Evolutionary conservation across 1,140 invertebrate species (phyloP), one percentile per base, ranked within the genome.

Genomic region (Hesperophylax magnus): DNA sequence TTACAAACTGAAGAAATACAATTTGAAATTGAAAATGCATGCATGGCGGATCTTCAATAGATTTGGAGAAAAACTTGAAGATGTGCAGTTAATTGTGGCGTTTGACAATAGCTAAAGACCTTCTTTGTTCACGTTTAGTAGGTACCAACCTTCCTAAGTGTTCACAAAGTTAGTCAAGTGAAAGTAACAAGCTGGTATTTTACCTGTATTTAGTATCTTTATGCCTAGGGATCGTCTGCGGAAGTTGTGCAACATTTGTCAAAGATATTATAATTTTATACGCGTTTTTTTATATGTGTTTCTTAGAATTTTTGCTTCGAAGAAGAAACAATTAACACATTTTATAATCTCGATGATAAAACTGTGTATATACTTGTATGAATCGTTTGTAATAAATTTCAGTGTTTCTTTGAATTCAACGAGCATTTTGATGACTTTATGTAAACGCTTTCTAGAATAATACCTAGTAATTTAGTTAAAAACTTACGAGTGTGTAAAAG

Each of bases 1-100:
- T 47, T 47, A 47, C 39, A 8, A 47, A 34, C 3, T 34, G 34
- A 8, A 34, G 34, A 34, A 34, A 34, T 7, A 67, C 24, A 67
- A 39, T 67, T 67, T 67, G 4, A 67, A 67, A 15, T 67, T 27
- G 24, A 47, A 67, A 67, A 67, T 67, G 63, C 27, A 67, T 14
- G 22, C 63, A 31, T 67, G 63, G 27, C 17, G 27, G 22, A 67
- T 67, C 24, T 67, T 27, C 24, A 17, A 67, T 67, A 34, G 63
- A 67, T 17, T 67, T 67, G 3, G 27, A 27, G 11, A 27, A 67
- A 47, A 67, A 67, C 31, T 2, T 67, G 63, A 67, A 65, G 18
- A 65, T 65, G 61, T n/a, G 61, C 18, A 65, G 61, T 65, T 31
- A 67, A 31, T 67, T 15, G 71, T 52, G 39, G 20, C 18, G n/a